Evolutionary conservation across 2,113 vertebrate genomes (phyloP).

Genomic region (Lophura nycthemera): DNA sequence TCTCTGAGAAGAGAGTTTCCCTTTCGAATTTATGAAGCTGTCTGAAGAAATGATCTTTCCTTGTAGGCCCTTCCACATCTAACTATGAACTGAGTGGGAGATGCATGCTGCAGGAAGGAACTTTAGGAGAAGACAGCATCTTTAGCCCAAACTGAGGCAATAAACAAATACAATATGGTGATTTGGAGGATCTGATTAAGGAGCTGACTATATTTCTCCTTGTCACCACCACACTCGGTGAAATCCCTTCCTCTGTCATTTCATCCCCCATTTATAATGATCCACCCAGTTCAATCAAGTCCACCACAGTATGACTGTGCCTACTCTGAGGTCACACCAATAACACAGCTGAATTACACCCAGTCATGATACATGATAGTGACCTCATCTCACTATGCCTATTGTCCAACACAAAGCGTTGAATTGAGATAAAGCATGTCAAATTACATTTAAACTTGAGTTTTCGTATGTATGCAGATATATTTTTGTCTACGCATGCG

Average conservation of each 20-base stretch:
- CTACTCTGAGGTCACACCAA: neutral
- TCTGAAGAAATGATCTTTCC: neutral
- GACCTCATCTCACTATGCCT: neutral
- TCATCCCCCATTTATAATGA: neutral
- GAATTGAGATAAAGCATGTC: accelerated
- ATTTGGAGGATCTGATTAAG: neutral
- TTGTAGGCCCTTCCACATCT: neutral
- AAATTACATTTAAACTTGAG: neutral
- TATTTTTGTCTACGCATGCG: neutral
- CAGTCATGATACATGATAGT: neutral
- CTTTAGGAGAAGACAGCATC: neutral
- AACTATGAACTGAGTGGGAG: neutral
- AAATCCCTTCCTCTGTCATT: neutral
- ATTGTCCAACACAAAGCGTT: neutral
- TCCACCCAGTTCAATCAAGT: neutral
- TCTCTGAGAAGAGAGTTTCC: neutral
- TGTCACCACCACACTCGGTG: neutral
- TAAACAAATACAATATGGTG: neutral
- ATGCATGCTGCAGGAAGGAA: neutral
- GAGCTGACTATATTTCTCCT: neutral
- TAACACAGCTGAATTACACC: neutral
- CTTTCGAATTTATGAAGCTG: conserved; percentile 6
- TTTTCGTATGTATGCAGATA: neutral
- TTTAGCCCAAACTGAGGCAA: neutral
- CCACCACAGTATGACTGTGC: neutral